Percentiles rank a stretch among this genome's conserved stretches.
Evolutionary conservation across 2,113 vertebrate species (phyloP).

Genomic region (Lepus timidus): DNA sequence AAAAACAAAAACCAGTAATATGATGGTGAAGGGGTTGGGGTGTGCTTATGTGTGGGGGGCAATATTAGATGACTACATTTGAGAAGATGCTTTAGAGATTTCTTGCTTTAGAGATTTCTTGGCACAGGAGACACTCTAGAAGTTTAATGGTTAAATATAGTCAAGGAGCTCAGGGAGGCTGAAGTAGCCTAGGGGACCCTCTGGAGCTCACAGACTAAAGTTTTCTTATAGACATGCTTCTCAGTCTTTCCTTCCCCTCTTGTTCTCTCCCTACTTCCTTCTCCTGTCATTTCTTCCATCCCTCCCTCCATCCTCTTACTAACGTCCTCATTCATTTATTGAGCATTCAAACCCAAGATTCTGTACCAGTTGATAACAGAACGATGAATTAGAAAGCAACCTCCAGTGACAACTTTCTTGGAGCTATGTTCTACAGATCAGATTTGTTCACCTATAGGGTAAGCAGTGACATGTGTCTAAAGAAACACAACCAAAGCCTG

Average conservation of each 20-base stretch:
- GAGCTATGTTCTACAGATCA: background rate
- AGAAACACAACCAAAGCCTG: background rate
- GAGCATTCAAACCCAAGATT: background rate
- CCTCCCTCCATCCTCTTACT: background rate
- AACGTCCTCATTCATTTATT: background rate
- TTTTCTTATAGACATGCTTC: background rate
- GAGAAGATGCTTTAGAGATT: background rate
- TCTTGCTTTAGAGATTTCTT: background rate
- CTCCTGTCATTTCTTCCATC: background rate
- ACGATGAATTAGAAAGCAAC: background rate
- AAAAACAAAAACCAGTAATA: background rate
- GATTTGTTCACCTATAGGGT: background rate
- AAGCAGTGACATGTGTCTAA: background rate
- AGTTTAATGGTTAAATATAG: background rate
- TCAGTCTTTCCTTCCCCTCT: background rate
- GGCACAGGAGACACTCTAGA: background rate
- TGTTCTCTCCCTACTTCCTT: fast-evolving
- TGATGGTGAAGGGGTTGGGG: background rate
- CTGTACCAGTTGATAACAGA: background rate
- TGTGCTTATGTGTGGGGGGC: background rate
- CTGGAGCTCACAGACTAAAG: background rate
- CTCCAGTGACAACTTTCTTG: background rate
- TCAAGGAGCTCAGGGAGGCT: background rate
- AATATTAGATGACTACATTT: background rate
- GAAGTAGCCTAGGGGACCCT: no score